Conservation (phyloP, 2,113 vertebrate species). For the Raja brachyura region DNA sequence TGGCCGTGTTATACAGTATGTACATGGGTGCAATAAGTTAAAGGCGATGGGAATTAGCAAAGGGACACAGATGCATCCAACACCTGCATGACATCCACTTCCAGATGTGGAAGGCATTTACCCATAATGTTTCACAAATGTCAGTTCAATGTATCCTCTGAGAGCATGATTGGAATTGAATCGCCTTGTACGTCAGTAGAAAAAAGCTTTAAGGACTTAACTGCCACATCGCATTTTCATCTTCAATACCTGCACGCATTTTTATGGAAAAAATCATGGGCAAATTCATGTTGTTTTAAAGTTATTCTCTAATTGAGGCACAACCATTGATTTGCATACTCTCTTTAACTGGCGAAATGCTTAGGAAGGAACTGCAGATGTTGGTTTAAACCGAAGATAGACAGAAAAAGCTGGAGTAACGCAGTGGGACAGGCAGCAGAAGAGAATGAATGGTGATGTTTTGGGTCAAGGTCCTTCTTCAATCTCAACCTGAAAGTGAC, state of each 20-base stretch:
- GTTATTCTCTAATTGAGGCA: background rate
- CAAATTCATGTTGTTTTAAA: background rate
- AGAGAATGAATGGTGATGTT: too few species aligned
- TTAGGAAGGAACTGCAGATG: too few species aligned
- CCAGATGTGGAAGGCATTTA: background rate
- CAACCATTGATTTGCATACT: background rate
- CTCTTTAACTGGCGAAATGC: background rate
- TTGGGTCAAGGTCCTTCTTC: too few species aligned
- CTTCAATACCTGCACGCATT: background rate
- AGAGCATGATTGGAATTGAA: background rate
- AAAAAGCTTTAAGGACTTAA: background rate
- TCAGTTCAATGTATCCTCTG: background rate
- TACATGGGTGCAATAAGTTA: background rate
- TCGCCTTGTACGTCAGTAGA: background rate
- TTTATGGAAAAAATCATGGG: background rate
- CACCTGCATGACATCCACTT: slow-evolving; percentile 30
- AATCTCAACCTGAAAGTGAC: too few species aligned
- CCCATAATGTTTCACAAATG: background rate
- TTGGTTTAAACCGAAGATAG: too few species aligned
- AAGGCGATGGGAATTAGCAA: slow-evolving; percentile 21
- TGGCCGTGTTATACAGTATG: background rate
- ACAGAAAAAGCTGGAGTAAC: too few species aligned
- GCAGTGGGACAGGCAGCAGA: too few species aligned
- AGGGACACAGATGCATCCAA: slow-evolving; percentile 34
- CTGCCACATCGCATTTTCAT: background rate